Percentiles rank a stretch among this genome's conserved stretches.
Evolutionary conservation across 2,113 vertebrate species (phyloP).

Genomic region (Pelodiscus sinensis): DNA sequence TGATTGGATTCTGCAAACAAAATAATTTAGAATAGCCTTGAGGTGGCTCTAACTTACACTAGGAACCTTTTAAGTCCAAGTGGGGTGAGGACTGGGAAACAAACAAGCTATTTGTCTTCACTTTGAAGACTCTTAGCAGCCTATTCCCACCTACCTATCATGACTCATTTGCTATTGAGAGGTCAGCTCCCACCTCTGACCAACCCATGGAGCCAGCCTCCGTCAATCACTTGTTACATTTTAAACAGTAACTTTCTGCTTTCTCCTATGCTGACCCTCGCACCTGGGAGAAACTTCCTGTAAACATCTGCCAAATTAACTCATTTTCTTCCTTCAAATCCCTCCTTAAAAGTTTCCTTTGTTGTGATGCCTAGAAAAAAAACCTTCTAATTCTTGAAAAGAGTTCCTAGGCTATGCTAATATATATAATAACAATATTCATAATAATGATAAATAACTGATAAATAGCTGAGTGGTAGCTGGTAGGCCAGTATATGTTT

Average conservation of each 20-base stretch:
- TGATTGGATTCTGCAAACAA: background rate
- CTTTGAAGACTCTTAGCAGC: background rate
- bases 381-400: background rate
- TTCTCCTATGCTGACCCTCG: background rate
- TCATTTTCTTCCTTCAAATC: background rate
- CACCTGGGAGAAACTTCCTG: background rate
- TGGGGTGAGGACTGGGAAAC: background rate
- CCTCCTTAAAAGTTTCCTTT: background rate
- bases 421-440: background rate
- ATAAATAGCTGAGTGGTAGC: slow-evolving; percentile 9
- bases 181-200: background rate
- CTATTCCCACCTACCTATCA: background rate
- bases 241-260: background rate
- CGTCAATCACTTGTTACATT: background rate
- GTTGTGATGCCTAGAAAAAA: background rate
- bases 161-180: background rate
- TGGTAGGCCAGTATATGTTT: background rate
- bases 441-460: slow-evolving; percentile 41
- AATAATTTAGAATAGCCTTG: background rate
- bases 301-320: background rate
- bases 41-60: background rate
- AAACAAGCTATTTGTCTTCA: background rate
- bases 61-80: background rate
- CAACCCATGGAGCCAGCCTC: background rate
- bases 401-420: background rate